phyloP scores from a whole-genome alignment of 2,888 invertebrate genomes.

The Stenodema calcarata region DNA sequence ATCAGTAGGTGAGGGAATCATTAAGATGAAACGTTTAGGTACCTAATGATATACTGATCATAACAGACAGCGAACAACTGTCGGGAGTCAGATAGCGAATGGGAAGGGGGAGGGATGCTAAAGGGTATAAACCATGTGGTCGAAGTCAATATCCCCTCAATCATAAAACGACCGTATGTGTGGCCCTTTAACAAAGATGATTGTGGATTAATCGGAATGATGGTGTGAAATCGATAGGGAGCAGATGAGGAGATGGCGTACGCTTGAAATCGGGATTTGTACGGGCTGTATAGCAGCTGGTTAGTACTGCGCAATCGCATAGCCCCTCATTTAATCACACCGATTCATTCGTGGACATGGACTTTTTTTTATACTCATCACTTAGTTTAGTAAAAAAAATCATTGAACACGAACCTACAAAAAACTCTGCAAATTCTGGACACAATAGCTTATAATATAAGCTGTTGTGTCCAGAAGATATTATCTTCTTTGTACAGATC shows the following conservation, averaged over 20 bases:
- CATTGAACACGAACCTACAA: no score
- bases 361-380: no score
- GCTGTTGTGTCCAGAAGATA: no score
- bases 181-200: background rate
- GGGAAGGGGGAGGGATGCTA: background rate
- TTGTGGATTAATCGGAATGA: background rate
- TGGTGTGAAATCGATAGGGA: background rate
- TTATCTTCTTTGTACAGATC: no score
- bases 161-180: background rate
- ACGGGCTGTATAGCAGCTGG: background rate
- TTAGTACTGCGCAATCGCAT: no score
- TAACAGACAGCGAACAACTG: background rate
- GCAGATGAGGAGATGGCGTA: background rate
- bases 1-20: background rate
- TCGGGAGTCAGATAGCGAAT: no score
- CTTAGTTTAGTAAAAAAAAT: no score
- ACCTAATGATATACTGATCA: background rate
- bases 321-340: no score
- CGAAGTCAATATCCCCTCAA: background rate
- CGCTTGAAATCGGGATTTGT: background rate
- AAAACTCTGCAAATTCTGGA: no score
- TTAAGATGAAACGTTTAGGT: slow-evolving; percentile 1
- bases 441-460: no score
- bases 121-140: background rate
- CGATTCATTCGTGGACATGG: no score